Evolutionary conservation across 2,797 vertebrate genomes (phyloP).

Genomic region (Pogoniulus pusillus): DNA sequence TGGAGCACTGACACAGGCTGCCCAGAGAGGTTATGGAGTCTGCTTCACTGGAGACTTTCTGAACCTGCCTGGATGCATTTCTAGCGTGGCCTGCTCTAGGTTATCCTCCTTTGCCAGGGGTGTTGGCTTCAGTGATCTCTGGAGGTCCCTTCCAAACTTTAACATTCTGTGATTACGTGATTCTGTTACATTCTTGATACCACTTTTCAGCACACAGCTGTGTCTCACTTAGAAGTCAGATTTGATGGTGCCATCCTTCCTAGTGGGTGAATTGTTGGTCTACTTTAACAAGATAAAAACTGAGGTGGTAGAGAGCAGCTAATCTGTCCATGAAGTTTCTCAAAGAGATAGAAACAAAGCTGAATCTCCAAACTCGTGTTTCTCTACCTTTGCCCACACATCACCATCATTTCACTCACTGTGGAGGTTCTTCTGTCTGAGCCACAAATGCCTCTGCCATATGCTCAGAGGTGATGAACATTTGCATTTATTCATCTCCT

Average conservation of each 20-base stretch:
- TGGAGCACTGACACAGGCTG: too few relatives aligned
- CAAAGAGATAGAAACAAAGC: not conserved
- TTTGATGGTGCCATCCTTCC: not conserved
- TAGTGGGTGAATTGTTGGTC: not conserved
- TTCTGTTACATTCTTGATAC: not conserved
- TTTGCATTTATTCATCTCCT: constrained; percentile 22
- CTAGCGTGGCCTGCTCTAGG: too few relatives aligned
- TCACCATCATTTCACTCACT: not conserved
- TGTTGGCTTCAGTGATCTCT: too few relatives aligned
- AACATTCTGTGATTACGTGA: too few relatives aligned
- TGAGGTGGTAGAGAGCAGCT: not conserved
- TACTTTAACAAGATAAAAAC: not conserved
- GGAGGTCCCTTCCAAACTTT: too few relatives aligned
- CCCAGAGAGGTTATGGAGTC: too few relatives aligned
- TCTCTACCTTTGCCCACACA: not conserved
- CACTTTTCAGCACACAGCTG: accelerated
- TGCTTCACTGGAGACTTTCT: too few relatives aligned
- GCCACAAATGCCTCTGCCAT: not conserved
- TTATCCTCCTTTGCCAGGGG: too few relatives aligned
- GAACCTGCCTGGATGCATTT: too few relatives aligned
- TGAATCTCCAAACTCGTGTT: not conserved
- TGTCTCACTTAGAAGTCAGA: not conserved
- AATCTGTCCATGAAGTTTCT: not conserved
- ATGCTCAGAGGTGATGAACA: not conserved
- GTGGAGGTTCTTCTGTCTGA: not conserved